A percentile compares a stretch with the other conserved stretches of the same genome.
Evolutionary conservation across 2,113 vertebrate species (phyloP).

Genomic region (Elanus axillaris): DNA sequence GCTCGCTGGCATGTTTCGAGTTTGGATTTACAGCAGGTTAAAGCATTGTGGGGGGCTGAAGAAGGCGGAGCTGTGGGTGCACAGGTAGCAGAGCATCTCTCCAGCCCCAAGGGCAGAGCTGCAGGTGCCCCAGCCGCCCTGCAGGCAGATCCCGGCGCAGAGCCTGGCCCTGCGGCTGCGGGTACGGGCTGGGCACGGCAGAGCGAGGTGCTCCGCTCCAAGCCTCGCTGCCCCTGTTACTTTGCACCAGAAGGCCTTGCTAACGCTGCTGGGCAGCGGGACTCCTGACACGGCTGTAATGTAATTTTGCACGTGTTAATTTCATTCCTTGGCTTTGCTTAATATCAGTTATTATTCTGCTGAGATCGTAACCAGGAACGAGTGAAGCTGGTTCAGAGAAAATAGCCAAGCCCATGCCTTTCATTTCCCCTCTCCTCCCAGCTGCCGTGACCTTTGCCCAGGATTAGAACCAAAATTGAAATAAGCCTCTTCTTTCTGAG

Average conservation of each 20-base stretch:
- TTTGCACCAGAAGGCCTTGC: background rate
- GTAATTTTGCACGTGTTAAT: conserved; percentile 57
- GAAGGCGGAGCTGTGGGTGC: background rate
- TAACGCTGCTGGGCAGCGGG: background rate
- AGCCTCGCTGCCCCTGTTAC: background rate
- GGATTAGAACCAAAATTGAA: conserved; percentile 54
- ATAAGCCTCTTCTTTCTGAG: conserved; percentile 15
- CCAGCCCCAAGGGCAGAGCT: background rate
- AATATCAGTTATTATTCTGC: conserved; percentile 60
- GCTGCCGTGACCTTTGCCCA: conserved; percentile 31
- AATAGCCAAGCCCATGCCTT: conserved; percentile 34
- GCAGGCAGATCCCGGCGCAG: accelerated
- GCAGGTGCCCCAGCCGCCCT: background rate
- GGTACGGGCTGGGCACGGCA: background rate
- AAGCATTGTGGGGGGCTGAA: background rate
- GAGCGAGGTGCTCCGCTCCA: accelerated
- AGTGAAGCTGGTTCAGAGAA: conserved; percentile 57
- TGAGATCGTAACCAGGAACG: conserved; percentile 32
- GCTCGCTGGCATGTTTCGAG: background rate
- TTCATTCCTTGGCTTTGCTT: conserved; percentile 56
- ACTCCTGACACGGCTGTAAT: conserved; percentile 19
- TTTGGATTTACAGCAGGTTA: background rate
- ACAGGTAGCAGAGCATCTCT: accelerated
- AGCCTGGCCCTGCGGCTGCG: background rate
- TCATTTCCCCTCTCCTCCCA: conserved; percentile 51